Evolutionary conservation across 2,113 vertebrate genomes (phyloP).

Genomic region (Megaceryle torquata): DNA sequence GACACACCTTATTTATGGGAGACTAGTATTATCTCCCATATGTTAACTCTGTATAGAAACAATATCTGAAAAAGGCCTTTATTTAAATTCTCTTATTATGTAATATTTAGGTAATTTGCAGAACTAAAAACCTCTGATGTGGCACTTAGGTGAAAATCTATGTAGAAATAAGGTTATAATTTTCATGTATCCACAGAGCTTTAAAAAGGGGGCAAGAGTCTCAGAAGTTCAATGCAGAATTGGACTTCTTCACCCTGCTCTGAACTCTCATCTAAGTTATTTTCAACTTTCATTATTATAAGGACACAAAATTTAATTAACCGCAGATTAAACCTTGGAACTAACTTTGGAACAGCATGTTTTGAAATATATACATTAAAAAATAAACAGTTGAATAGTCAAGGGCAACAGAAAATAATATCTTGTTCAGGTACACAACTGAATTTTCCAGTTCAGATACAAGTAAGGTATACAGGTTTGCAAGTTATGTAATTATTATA

Average conservation of each 20-base stretch:
- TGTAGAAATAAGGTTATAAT: neutral
- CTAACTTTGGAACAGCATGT: neutral
- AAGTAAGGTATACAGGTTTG: neutral
- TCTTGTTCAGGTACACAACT: fast-evolving
- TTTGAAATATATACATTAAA: neutral
- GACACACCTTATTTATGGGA: neutral
- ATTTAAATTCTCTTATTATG: neutral
- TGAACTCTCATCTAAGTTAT: neutral
- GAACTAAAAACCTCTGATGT: neutral
- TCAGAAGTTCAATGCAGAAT: neutral
- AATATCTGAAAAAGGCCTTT: neutral
- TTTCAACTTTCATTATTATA: neutral
- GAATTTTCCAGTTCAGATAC: neutral
- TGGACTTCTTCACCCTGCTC: neutral
- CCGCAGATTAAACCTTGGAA: neutral
- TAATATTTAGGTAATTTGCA: neutral
- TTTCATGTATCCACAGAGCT: neutral
- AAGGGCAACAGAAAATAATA: neutral
- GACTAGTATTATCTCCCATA: neutral
- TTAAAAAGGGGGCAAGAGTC: neutral
- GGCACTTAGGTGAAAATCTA: neutral
- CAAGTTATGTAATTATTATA: neutral
- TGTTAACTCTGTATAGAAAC: neutral
- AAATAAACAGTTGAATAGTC: neutral
- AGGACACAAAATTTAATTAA: neutral